Percentiles rank a stretch among this genome's conserved stretches.
These are phyloP conservation scores for Dryobotodes eremita DNA, from an alignment of 2,888 invertebrate genomes.

Conservation along the genomic window DNA sequence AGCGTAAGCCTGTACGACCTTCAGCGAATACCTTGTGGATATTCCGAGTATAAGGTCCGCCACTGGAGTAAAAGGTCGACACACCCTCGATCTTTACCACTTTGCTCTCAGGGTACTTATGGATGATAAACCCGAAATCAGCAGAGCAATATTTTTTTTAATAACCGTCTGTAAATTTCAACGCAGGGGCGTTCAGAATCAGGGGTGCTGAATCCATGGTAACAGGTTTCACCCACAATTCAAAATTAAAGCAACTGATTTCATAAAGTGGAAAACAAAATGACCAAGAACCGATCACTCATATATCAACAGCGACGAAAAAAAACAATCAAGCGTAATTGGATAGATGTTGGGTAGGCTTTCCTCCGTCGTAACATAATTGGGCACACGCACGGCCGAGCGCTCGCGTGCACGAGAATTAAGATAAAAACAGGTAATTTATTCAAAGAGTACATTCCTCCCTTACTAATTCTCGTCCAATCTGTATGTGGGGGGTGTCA, in stretches of 20 bases:
- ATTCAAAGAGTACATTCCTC: slow-evolving; percentile 73
- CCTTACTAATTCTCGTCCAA: slow-evolving; percentile 69
- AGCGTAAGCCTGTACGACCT: no score
- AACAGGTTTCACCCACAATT: slow-evolving; percentile 15
- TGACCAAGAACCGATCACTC: slow-evolving; percentile 58
- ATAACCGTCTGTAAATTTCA: no score
- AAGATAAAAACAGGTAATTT: slow-evolving; percentile 77
- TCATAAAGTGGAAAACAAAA: slow-evolving; percentile 47
- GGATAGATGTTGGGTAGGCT: slow-evolving; percentile 57
- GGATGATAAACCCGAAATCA: no score
- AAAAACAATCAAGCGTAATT: slow-evolving; percentile 69
- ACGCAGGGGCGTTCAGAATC: no score
- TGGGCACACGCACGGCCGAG: slow-evolving; percentile 58
- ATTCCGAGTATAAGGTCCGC: no score
- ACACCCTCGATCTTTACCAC: no score
- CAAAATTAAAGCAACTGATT: slow-evolving; percentile 51
- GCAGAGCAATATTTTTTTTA: no score
- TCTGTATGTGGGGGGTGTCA: slow-evolving; percentile 72
- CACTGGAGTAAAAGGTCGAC: no score
- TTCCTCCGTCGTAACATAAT: slow-evolving; percentile 64
- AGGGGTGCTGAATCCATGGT: no score
- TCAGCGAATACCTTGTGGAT: no score
- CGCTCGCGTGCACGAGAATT: slow-evolving; percentile 50
- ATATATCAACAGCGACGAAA: slow-evolving; percentile 56
- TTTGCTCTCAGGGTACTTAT: no score